Conservation (phyloP, 2,888 invertebrate species). For the Idaea straminata region DNA sequence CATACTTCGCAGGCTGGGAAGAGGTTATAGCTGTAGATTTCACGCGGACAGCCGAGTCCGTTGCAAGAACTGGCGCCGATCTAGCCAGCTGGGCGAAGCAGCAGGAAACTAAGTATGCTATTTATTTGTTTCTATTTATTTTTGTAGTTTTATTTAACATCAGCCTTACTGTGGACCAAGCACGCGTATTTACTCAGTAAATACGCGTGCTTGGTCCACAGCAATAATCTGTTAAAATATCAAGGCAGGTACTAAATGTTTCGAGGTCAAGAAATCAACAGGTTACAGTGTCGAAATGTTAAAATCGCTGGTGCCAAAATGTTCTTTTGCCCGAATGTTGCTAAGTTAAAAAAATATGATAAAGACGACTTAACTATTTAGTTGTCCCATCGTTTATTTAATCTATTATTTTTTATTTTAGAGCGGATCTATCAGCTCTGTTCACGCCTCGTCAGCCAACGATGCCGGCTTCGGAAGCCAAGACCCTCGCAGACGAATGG, state of each 20-base stretch:
- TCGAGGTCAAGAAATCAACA: too few relatives aligned
- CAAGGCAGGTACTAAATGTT: too few relatives aligned
- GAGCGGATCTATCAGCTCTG: conserved; percentile 95
- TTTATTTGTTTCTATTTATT: neutral
- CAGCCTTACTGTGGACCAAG: too few relatives aligned
- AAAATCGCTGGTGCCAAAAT: too few relatives aligned
- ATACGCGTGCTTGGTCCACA: too few relatives aligned
- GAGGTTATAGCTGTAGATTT: conserved; percentile 99
- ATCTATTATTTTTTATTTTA: conserved; percentile 33
- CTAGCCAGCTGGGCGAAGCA: conserved; percentile 94
- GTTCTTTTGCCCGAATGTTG: too few relatives aligned
- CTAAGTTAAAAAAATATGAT: too few relatives aligned
- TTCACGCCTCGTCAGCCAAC: conserved; percentile 96
- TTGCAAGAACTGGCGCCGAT: conserved; percentile 97
- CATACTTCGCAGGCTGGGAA: conserved; percentile 98
- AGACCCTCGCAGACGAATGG: conserved; percentile 96
- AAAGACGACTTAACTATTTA: too few relatives aligned
- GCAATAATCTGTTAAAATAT: too few relatives aligned
- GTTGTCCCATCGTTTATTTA: too few relatives aligned
- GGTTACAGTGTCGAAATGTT: too few relatives aligned
- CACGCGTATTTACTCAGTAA: too few relatives aligned
- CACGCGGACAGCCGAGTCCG: conserved; percentile 98
- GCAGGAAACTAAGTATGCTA: conserved; percentile 88
- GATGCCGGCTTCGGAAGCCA: conserved; percentile 91
- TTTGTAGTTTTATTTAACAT: conserved; percentile 33